Evolutionary conservation across 2,113 vertebrate species (phyloP).

Genomic region (Tragelaphus buxtoni): DNA sequence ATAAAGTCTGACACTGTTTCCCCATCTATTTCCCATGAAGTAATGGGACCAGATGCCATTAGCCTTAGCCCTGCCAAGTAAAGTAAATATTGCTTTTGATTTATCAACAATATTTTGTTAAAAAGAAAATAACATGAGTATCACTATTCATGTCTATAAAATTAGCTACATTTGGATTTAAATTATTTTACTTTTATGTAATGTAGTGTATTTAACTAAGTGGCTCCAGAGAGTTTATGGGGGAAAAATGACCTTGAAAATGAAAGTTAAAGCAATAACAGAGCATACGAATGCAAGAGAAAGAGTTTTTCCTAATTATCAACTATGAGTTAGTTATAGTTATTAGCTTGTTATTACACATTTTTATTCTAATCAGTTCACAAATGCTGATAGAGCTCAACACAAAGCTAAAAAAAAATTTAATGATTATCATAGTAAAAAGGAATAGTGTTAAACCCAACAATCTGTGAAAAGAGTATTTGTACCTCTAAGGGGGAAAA

Average conservation of each 20-base stretch:
- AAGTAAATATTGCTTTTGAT: neutral
- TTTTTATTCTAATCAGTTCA: conserved; percentile 31
- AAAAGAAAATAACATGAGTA: neutral
- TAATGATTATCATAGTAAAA: neutral
- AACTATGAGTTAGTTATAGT: neutral
- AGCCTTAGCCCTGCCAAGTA: neutral
- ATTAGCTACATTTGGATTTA: neutral
- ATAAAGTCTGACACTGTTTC: no score
- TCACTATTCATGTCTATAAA: neutral
- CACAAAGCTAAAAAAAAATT: neutral
- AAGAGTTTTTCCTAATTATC: neutral
- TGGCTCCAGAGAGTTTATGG: neutral
- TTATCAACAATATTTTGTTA: neutral
- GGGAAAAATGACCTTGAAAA: neutral
- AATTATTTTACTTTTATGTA: neutral
- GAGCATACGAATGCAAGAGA: neutral
- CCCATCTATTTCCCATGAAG: no score
- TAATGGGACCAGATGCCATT: neutral
- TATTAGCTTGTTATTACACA: neutral
- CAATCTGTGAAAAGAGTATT: neutral
- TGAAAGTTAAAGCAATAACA: conserved; percentile 8
- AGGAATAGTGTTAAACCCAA: neutral
- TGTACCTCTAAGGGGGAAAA: neutral
- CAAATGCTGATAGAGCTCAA: neutral
- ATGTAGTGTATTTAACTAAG: neutral